Conservation (phyloP, 2,797 vertebrate species). For the Anguilla marmorata region DNA sequence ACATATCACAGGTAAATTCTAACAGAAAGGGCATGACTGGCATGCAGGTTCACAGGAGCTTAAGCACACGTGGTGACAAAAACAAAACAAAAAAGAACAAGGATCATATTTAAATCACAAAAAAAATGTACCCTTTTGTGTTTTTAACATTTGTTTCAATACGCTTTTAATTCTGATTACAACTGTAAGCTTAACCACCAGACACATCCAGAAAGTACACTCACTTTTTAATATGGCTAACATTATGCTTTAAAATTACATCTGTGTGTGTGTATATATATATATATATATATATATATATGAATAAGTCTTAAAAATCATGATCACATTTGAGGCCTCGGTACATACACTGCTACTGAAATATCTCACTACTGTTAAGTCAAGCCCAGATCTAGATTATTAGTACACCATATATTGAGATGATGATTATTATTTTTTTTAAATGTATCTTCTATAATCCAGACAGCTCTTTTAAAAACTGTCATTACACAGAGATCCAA, state of each 20-base stretch:
- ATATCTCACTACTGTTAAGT: constrained; percentile 25
- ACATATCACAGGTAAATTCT: neutral
- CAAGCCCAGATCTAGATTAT: constrained; percentile 21
- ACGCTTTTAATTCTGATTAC: constrained; percentile 31
- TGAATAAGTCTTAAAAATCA: constrained; percentile 31
- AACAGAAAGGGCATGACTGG: constrained; percentile 37
- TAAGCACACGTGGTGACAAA: constrained; percentile 45
- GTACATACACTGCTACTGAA: constrained; percentile 29
- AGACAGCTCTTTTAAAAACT: constrained; percentile 1
- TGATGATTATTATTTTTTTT: neutral
- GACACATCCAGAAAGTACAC: constrained; percentile 30
- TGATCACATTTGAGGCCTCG: constrained; percentile 31
- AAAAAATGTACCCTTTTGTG: constrained; percentile 40
- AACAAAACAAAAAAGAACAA: constrained; percentile 19
- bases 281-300: neutral
- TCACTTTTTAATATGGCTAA: constrained; percentile 33
- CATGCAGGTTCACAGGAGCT: constrained; percentile 50
- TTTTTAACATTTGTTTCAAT: constrained; percentile 32
- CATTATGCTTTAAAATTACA: constrained; percentile 29
- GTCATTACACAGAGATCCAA: constrained; percentile 36
- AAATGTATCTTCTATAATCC: neutral
- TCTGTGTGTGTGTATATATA: neutral
- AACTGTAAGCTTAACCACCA: constrained; percentile 32
- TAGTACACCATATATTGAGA: neutral
- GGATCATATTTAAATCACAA: constrained; percentile 45